phyloP scores from a whole-genome alignment of 2,797 vertebrate genomes.

The Danio aesculapii region DNA sequence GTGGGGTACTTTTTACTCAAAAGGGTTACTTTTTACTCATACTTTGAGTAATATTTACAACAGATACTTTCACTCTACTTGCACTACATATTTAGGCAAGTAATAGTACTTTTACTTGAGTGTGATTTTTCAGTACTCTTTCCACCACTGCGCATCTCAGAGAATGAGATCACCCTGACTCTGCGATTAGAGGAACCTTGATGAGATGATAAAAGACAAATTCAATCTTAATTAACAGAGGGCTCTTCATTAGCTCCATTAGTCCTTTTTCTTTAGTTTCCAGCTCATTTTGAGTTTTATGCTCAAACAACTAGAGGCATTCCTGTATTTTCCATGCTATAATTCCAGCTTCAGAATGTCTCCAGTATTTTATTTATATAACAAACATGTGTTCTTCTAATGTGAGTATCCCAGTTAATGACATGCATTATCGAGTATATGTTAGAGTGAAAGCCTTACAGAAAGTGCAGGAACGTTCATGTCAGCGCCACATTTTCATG shows the following conservation, averaged over 20 bases:
- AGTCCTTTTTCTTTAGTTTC: not conserved
- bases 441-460: not conserved
- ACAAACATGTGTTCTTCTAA: constrained; percentile 16
- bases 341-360: not conserved
- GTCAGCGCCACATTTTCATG: constrained; percentile 39
- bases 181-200: constrained; percentile 76
- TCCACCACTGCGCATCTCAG: no score
- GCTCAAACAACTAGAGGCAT: not conserved
- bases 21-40: no score
- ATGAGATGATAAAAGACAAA: constrained; percentile 78
- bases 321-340: not conserved
- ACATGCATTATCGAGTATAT: constrained; percentile 29
- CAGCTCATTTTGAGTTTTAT: constrained; percentile 11
- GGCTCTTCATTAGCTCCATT: constrained; percentile 52
- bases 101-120: no score
- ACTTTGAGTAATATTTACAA: no score
- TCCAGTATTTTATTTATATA: not conserved
- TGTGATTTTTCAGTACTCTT: no score
- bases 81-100: no score
- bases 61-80: no score
- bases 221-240: constrained; percentile 78
- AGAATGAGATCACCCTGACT: constrained; percentile 73
- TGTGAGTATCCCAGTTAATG: constrained; percentile 13
- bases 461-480: constrained; percentile 10
- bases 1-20: no score